These are phyloP conservation scores for Remorina albescens DNA, from an alignment of 2,797 vertebrate species.

Conservation along the genomic window DNA sequence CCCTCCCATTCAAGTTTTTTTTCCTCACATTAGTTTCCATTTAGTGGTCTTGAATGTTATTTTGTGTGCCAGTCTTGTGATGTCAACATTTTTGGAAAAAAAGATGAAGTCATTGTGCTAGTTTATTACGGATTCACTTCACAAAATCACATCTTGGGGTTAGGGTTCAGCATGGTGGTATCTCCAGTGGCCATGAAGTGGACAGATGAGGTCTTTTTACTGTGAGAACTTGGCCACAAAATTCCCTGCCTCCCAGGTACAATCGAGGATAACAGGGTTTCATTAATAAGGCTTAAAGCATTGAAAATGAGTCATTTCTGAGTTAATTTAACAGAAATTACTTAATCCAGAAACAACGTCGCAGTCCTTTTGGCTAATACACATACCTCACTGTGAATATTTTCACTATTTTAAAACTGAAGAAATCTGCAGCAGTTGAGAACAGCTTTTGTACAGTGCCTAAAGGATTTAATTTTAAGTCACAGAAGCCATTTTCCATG, in stretches of 20 bases:
- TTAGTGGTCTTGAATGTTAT: conserved; percentile 21
- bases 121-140: conserved; percentile 3
- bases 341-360: neutral
- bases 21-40: conserved; percentile 44
- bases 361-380: neutral
- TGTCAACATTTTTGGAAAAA: conserved; percentile 25
- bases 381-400: no score
- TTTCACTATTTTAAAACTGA: neutral
- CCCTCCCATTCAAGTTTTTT: conserved; percentile 19
- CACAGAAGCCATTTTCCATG: neutral
- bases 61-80: conserved; percentile 5
- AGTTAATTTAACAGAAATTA: neutral
- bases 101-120: conserved; percentile 22
- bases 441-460: neutral
- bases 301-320: neutral
- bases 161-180: neutral
- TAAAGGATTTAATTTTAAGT: neutral
- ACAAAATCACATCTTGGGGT: neutral
- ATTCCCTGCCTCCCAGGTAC: neutral
- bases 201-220: neutral
- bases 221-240: no score
- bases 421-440: neutral
- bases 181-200: neutral
- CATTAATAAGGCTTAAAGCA: neutral
- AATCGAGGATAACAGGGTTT: neutral